phyloP scores from a whole-genome alignment of 2,888 invertebrate genomes.

The Hoplodrina blanda region DNA sequence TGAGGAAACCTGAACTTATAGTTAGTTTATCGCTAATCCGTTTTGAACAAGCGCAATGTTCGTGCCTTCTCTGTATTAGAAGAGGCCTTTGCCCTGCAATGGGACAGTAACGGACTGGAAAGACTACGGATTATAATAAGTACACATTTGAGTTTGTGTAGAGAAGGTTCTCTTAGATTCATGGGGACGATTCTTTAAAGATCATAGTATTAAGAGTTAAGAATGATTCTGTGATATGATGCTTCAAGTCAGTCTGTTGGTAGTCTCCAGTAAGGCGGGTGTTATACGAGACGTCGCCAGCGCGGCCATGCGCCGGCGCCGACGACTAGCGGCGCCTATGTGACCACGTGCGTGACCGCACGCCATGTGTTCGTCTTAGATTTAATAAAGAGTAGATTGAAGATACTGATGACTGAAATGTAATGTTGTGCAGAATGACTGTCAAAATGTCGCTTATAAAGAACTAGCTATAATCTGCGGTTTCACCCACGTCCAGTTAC shows the following conservation, averaged over 20 bases:
- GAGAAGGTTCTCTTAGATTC: too few relatives aligned
- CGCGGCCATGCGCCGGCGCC: constrained; percentile 46
- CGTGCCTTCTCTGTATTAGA: too few relatives aligned
- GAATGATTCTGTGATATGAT: too few relatives aligned
- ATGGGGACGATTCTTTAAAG: background rate
- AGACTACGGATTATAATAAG: too few relatives aligned
- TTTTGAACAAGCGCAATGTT: too few relatives aligned
- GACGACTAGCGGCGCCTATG: constrained; percentile 35
- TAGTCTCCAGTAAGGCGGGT: constrained; percentile 34
- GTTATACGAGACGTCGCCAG: constrained; percentile 40
- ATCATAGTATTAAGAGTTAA: background rate
- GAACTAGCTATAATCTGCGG: background rate
- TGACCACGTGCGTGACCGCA: constrained; percentile 57
- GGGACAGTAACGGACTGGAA: too few relatives aligned
- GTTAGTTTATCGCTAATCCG: too few relatives aligned
- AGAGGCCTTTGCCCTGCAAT: too few relatives aligned
- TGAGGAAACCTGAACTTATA: too few relatives aligned
- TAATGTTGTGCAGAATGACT: constrained; percentile 1
- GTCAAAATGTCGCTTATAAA: background rate
- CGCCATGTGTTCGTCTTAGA: constrained; percentile 38
- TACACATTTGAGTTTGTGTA: too few relatives aligned
- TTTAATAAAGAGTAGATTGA: constrained; percentile 2
- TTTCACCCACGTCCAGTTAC: too few relatives aligned
- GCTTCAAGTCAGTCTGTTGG: constrained; percentile 3
- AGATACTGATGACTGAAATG: background rate